These are phyloP conservation scores for Chlorospingus flavigularis DNA, from an alignment of 2,797 vertebrate genomes.

Conservation along the genomic window DNA sequence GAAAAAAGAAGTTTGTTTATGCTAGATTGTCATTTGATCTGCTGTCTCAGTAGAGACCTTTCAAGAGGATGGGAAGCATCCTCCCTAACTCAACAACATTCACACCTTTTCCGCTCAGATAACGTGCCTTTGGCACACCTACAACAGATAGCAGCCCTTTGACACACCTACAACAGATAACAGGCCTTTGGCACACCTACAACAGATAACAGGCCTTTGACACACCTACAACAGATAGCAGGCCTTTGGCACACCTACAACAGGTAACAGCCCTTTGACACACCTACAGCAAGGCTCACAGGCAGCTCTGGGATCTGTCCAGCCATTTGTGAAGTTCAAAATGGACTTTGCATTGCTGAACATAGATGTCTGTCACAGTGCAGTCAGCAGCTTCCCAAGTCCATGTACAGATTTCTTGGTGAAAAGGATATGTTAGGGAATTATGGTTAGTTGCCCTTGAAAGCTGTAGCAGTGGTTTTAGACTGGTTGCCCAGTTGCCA, in stretches of 20 bases:
- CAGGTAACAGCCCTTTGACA: no score
- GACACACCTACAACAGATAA: not conserved
- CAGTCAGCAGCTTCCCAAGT: not conserved
- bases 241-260: no score
- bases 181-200: no score
- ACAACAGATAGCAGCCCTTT: no score
- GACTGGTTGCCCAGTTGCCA: not conserved
- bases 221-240: no score
- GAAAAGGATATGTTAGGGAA: not conserved
- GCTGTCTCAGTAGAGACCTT: not conserved
- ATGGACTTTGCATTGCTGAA: not conserved
- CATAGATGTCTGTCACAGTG: not conserved
- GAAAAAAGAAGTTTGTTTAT: not conserved
- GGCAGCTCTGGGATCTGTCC: not conserved
- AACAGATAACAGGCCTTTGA: no score
- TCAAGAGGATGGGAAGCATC: not conserved
- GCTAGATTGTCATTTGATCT: not conserved
- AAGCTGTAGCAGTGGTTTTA: not conserved
- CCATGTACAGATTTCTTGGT: accelerated
- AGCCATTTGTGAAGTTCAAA: not conserved
- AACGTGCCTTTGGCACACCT: no score
- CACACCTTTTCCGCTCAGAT: not conserved
- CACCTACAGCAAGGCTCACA: accelerated
- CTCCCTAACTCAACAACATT: not conserved
- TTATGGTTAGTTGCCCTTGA: not conserved